phyloP scores from a whole-genome alignment of 2,888 invertebrate genomes.

The Quadriops clusia region DNA sequence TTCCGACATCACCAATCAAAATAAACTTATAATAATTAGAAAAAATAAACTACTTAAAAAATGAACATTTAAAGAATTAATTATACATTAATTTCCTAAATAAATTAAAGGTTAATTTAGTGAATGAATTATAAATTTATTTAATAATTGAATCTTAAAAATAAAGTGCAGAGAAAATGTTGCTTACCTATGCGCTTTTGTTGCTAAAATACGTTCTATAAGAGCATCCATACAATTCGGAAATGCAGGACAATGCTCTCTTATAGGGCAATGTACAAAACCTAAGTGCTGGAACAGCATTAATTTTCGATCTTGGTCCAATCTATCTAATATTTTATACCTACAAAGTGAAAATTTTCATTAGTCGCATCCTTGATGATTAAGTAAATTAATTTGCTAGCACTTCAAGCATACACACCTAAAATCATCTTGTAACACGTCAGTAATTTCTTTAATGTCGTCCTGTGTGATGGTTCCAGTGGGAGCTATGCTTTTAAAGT shows the following conservation, averaged over 20 bases:
- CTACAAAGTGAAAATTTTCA: slow-evolving; percentile 36
- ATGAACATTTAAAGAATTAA: slow-evolving; percentile 8
- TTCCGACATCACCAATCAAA: too few relatives aligned
- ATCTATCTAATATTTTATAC: slow-evolving; percentile 84
- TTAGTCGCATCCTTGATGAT: slow-evolving; percentile 1
- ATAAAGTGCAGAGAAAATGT: too few relatives aligned
- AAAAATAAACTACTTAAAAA: too few relatives aligned
- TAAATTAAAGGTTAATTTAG: neutral
- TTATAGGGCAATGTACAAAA: slow-evolving; percentile 89
- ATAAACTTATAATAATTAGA: too few relatives aligned
- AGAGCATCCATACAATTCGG: slow-evolving; percentile 71
- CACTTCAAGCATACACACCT: slow-evolving; percentile 42
- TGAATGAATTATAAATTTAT: neutral
- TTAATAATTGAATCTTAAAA: neutral
- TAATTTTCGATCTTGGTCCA: slow-evolving; percentile 89
- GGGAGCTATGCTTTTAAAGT: slow-evolving; percentile 81
- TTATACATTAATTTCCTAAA: neutral
- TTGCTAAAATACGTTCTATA: slow-evolving; percentile 57
- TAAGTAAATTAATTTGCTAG: slow-evolving; percentile 1
- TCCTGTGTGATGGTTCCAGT: slow-evolving; percentile 87
- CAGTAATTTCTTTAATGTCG: slow-evolving; percentile 86
- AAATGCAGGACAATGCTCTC: slow-evolving; percentile 87
- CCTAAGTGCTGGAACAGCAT: slow-evolving; percentile 92
- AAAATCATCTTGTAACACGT: slow-evolving; percentile 83
- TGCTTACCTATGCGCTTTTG: slow-evolving; percentile 44